Evolutionary conservation across 2,797 vertebrate genomes (phyloP), one percentile per base, ranked within the genome.

Genomic region (Urosaurus nigricauda): DNA sequence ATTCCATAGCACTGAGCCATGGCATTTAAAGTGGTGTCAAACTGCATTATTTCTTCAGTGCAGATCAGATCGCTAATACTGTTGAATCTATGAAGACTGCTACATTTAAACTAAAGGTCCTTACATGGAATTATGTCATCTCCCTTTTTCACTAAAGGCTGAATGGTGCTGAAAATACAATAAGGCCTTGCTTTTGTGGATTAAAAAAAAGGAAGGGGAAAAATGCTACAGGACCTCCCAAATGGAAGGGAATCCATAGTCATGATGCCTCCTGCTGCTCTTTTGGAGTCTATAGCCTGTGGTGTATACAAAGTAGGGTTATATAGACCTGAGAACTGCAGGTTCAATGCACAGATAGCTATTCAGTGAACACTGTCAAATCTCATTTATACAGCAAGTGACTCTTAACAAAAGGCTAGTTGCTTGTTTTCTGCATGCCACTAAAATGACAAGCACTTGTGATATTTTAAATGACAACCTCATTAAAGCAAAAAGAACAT

Each of bases 401-500:
- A 86, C 19, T 17, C 17, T 21, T 83, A n/a, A 74, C 2, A 73
- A 63, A 5, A 0, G 6, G 40, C 21, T 0, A 5, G 12, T 77
- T 0, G 2, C 40, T 80, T 60, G 53, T 40, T 71, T 65, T 24
- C 8, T 85, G 19, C 17, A 12, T 47, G 70, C 78, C 77, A 47
- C 24, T 94, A 63, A 71, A 89, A 35, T 86, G 90, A 92, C 86
- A 73, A 70, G 79, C 81, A 43, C 65, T 83, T 90, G 86, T 79
- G 79, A 87, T 77, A 71, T 79, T 92, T 90, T 90, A 87, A 94
- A 90, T 84, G 89, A 51, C 80, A 92, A 90, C 90, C 1, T 73
- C 75, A 94, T 91, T 65, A 82, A 93, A 95, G 93, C 93, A 82
- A 93, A 70, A 94, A 93, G 90, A 85, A 40, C 47, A 63, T 92